These are phyloP conservation scores for Drosophila equinoxialis DNA, from an alignment of 1,140 invertebrate genomes.

Conservation along the genomic window DNA sequence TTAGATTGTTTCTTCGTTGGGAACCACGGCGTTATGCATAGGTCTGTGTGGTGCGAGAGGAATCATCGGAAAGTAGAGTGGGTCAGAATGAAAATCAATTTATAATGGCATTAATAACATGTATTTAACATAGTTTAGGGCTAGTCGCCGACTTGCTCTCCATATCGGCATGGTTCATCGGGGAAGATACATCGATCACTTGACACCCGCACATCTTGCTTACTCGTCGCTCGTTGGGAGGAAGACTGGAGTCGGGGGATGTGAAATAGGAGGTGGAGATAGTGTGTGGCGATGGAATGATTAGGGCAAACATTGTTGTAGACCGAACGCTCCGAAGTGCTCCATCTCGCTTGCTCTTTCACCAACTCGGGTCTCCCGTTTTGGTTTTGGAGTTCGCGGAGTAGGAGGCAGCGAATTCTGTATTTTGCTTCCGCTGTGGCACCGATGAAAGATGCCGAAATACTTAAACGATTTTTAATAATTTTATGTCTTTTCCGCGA, in stretches of 20 bases:
- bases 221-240: slow-evolving; percentile 20
- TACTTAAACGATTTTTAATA: slow-evolving; percentile 82
- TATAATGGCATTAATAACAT: slow-evolving; percentile 69
- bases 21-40: background rate
- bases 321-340: background rate
- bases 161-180: slow-evolving; percentile 10
- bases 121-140: slow-evolving; percentile 52
- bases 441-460: slow-evolving; percentile 81
- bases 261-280: background rate
- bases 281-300: slow-evolving; percentile 65
- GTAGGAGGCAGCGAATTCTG: slow-evolving; percentile 32
- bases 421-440: slow-evolving; percentile 78
- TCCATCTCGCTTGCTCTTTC: background rate
- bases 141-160: background rate
- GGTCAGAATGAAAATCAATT: slow-evolving; percentile 54
- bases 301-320: slow-evolving; percentile 76
- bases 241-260: background rate
- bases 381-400: background rate
- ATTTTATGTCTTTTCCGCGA: slow-evolving; percentile 79
- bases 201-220: slow-evolving; percentile 68
- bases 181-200: slow-evolving; percentile 63
- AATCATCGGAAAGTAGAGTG: slow-evolving; percentile 46
- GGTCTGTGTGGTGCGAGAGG: slow-evolving; percentile 50
- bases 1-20: slow-evolving; percentile 40
- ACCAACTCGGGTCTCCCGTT: background rate